These are phyloP conservation scores for Bathynomus jamesi DNA, from an alignment of 1,140 invertebrate species.

Conservation along the genomic window DNA sequence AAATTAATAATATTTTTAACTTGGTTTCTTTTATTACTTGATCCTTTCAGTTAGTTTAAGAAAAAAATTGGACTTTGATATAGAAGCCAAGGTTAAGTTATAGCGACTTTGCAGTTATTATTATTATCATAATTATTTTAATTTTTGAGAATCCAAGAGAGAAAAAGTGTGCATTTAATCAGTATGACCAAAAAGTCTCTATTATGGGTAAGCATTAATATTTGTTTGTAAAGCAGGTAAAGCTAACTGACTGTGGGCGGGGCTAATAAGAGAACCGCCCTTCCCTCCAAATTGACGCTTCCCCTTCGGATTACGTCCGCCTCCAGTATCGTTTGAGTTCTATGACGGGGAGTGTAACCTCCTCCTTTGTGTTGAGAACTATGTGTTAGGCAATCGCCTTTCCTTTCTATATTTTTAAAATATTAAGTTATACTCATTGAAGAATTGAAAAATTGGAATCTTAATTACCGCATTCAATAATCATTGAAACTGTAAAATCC, in stretches of 20 bases:
- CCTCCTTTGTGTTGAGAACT: background rate
- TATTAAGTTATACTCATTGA: no score
- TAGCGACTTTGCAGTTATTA: no score
- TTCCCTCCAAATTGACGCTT: background rate
- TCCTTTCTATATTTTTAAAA: no score
- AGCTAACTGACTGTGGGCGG: background rate
- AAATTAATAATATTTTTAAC: no score
- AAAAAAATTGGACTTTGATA: no score
- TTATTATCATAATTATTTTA: no score
- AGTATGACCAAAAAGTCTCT: background rate
- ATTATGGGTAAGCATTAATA: background rate
- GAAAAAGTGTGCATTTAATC: background rate
- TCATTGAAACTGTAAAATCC: no score
- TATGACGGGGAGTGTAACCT: background rate
- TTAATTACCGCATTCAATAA: no score
- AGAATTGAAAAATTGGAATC: no score
- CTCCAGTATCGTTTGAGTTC: constrained; percentile 1
- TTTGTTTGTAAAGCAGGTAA: background rate
- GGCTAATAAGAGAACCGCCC: background rate
- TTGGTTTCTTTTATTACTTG: no score
- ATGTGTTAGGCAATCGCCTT: no score
- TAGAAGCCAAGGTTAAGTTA: background rate
- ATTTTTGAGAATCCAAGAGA: no score
- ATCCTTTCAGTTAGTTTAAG: background rate
- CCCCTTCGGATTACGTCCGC: background rate